phyloP scores from a whole-genome alignment of 2,888 invertebrate species.

The Pheosia gnoma region DNA sequence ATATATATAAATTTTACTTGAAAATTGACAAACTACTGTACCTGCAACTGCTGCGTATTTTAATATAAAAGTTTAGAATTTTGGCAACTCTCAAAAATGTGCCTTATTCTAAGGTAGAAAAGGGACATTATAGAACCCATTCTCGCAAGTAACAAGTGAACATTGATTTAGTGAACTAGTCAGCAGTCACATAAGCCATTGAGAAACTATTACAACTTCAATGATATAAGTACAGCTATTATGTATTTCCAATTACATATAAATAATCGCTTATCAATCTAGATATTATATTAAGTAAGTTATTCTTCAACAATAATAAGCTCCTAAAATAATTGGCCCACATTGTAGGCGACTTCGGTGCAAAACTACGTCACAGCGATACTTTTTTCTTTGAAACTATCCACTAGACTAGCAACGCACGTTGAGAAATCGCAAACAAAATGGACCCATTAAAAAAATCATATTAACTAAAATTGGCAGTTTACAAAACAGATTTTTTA shows the following conservation, averaged over 20 bases:
- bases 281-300: conserved; percentile 38
- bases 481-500: conserved; percentile 3
- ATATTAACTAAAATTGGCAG: background rate
- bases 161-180: conserved; percentile 21
- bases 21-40: conserved; percentile 35
- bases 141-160: conserved; percentile 22
- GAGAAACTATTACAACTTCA: conserved; percentile 27
- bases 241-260: conserved; percentile 14
- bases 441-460: background rate
- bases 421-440: background rate
- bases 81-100: conserved; percentile 22
- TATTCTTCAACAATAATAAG: conserved; percentile 34
- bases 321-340: background rate
- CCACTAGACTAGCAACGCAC: background rate
- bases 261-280: conserved; percentile 39
- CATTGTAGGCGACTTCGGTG: background rate
- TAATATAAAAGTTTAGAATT: background rate
- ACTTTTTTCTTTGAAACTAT: no score
- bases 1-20: conserved; percentile 19
- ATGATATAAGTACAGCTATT: conserved; percentile 24
- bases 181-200: conserved; percentile 33
- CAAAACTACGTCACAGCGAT: background rate
- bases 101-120: conserved; percentile 2
- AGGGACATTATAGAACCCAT: conserved; percentile 17
- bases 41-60: conserved; percentile 16